These are phyloP conservation scores for Lepidonotus clava DNA, from an alignment of 2,888 invertebrate genomes.

Conservation along the genomic window DNA sequence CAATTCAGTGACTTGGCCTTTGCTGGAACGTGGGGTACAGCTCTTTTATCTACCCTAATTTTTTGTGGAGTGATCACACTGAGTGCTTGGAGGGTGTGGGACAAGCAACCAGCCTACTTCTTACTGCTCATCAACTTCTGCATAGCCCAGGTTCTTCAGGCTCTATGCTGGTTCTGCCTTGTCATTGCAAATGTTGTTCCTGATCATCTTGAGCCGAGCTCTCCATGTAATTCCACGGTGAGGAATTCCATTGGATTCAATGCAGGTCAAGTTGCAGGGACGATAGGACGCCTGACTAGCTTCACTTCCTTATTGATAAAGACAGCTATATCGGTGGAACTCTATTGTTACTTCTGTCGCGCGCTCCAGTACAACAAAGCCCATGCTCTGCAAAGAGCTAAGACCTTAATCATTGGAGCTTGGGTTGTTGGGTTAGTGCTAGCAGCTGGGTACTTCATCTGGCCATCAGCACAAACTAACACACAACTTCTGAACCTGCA, in stretches of 20 bases:
- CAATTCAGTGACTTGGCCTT: not conserved
- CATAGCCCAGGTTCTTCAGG: not conserved
- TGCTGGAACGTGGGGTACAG: not conserved
- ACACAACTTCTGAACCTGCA: not conserved
- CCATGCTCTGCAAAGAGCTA: not conserved
- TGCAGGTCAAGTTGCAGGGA: not conserved
- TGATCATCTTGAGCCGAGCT: no score
- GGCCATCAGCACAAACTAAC: not conserved
- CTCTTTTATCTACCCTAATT: not conserved
- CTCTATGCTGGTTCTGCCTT: not conserved
- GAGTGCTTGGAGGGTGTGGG: not conserved
- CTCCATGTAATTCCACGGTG: no score
- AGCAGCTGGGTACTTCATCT: not conserved
- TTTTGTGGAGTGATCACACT: not conserved
- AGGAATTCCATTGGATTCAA: no score
- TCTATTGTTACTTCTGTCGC: constrained; percentile 12
- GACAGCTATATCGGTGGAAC: not conserved
- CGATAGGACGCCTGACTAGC: not conserved
- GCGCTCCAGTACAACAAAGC: constrained; percentile 15
- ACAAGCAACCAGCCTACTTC: not conserved
- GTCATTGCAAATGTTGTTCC: not conserved
- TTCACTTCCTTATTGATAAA: not conserved
- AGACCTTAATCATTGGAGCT: not conserved
- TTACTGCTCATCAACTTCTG: not conserved
- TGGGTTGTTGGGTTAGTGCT: not conserved